phyloP scores from a whole-genome alignment of 2,113 vertebrate genomes.

The Tursiops truncatus region DNA sequence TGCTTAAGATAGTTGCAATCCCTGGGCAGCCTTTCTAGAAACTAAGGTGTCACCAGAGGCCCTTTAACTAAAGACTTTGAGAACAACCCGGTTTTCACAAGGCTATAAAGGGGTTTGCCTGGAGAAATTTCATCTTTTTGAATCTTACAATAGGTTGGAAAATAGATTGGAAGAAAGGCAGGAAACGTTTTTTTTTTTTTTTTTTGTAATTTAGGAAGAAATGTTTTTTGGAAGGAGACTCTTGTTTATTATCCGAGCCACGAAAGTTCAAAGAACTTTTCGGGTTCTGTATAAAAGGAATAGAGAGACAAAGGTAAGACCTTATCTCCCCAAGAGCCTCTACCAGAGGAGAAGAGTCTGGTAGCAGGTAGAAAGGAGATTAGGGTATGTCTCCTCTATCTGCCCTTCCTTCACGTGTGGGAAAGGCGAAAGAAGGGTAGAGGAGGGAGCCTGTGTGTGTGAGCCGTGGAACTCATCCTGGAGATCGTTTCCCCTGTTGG shows the following conservation, averaged over 20 bases:
- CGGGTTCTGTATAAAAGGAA: neutral
- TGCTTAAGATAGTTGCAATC: neutral
- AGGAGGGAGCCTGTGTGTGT: neutral
- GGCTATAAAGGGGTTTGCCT: neutral
- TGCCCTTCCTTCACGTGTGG: neutral
- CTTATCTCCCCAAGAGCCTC: neutral
- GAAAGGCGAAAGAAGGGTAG: neutral
- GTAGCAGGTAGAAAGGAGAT: neutral
- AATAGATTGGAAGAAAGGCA: neutral
- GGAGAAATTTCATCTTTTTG: neutral
- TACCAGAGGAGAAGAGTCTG: neutral
- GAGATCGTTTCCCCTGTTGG: neutral
- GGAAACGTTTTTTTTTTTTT: neutral
- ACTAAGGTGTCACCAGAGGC: neutral
- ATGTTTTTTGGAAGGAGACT: neutral
- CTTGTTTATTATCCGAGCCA: neutral
- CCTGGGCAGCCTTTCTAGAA: slow-evolving; percentile 14
- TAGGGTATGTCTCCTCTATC: no score
- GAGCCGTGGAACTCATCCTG: rapidly evolving
- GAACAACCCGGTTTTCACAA: neutral
- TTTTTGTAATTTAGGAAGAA: neutral
- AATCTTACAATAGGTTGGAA: neutral
- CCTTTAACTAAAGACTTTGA: slow-evolving; percentile 5
- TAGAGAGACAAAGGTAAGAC: neutral
- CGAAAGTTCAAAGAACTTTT: neutral